Base-by-base conservation (phyloP, 1,140 invertebrate species). In the Penaeus japonicus region DNA sequence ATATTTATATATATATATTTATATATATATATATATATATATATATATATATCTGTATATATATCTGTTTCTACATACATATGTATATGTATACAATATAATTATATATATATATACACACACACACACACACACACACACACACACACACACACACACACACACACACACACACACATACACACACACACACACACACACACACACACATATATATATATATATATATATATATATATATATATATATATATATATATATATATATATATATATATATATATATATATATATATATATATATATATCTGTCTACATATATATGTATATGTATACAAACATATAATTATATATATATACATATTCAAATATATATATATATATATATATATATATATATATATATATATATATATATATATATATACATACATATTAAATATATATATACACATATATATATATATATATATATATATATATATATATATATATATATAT, bases 401-500 rank as follows among this genome's bases (percentile, higher is more conserved):
- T 70, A 70, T 70, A 70, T n/a, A 70, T 22, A 22, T 22, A 70
- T 70, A 5, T 22, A 70, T 1, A 22, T 70, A 70, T 70, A 22
- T 70, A 22, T 5, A 70, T 70, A 70, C 10, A 70, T 70, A 22
- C 5, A 1, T 22, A 70, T 70, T n/a, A n/a, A n/a, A 59, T 59
- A 59, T 59, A 59, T 59, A 59, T 59, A 59, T 59, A 59, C 55
- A 59, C 22, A 59, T 59, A 59, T 59, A 59, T 59, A 59, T 59
- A 59, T 59, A 59, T 59, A 59, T 59, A 59, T 59, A 59, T 59
- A 59, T 59, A 59, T 59, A 59, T 59, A 59, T 59, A 59, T 59
- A 59, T 59, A 59, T 59, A 59, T 59, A 70, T 70, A 70, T 70
- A 70, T 70, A 70, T 70, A 70, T 70, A 70, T 70, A 70, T 70